Base-by-base conservation (phyloP, 2,888 invertebrate species). In the Apantesis nais region DNA sequence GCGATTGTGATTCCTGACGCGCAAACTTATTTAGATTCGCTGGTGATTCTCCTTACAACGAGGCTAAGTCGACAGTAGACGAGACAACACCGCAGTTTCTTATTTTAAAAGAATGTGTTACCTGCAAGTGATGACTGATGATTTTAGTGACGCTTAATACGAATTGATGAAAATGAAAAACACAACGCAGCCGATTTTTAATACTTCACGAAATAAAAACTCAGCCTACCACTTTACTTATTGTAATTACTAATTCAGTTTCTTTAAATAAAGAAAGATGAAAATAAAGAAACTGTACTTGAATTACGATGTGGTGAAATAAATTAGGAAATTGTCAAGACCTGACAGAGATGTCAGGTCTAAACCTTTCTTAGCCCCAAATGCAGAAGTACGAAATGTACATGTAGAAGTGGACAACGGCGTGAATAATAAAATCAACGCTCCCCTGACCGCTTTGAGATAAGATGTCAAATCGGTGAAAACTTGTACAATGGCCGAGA, bases 1-100 rank as follows among this genome's bases (percentile, higher is more conserved):
- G 78, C 84, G 83, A 88, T 90, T 90, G 88, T 88, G 85, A 93
- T 91, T 91, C 92, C 82, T 79, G 75, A 71, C 84, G 87, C 89
- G 86, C 86, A 82, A 85, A 86, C 90, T 93, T 85, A 91, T 92
- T 93, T 89, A 90, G 92, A 94, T 93, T 92, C 92, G 89, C 83
- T 58, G 83, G 88, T 89, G 89, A 91, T 90, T 88, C 86, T 74
- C 84, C 78, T 80, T 77, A 72, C 70, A 69, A 75, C 71, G 72
- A 78, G 68, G 48, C 72, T 73, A 76, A 65, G 72, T 61, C 52
- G 69, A 31, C 44, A 65, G 60, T 77, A 83, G 83, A 85, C 52
- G 37, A 70, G 82, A 70, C 75, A 55, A 19, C 62, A 0, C 29
- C 39, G 7, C 19, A 44, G 2, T 60, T 60, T 55, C 8, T 58